Evolutionary conservation across 2,113 vertebrate genomes (phyloP), one percentile per base, ranked within the genome.

Genomic region (Antechinus stuartii): DNA sequence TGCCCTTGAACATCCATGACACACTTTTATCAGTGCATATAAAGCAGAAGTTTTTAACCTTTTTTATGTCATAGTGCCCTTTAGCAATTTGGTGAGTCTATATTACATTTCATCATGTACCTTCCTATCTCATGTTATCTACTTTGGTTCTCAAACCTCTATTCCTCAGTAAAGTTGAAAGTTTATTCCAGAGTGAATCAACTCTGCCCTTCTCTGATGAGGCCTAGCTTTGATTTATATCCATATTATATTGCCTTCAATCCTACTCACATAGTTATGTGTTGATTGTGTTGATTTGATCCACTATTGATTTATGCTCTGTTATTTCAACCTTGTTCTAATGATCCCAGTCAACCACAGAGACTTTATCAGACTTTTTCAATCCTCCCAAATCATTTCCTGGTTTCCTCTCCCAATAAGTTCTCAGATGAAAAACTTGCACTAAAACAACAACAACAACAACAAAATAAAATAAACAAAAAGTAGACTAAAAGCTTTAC

Each of bases 111-210:
- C 3, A 54, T 47, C 92, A 91, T n/a, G 61, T 30, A 92, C 0
- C 30, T 50, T 91, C 8, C 5, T 94, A 95, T 92, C 94, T 68
- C 23, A 92, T 42, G 1, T 95, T 92, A 49, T 0, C 90, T 42
- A 84, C 16, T 46, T 84, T 84, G 11, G 55, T 30, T 0, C 91
- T 90, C 54, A 96, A 57, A 90, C 27, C 68, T 53, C 90, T 8
- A 92, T 35, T 93, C 92, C 11, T 91, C 91, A 26, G 30, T 35
- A 42, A 76, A n/a, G 68, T 46, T 56, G 47, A 94, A 94, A 91
- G 47, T 53, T n/a, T 90, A 8, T 89, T 68, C 61, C 93, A 30
- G 19, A 30, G 14, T 42, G 5, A 93, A 57, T 76, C 14, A 49
- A 8, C 3, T 94, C 16, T 91, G 47, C n/a, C 2, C 19, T 42